Evolutionary conservation across 2,888 invertebrate genomes (phyloP), one percentile per base, ranked within the genome.

Genomic region (Xylota sylvarum): DNA sequence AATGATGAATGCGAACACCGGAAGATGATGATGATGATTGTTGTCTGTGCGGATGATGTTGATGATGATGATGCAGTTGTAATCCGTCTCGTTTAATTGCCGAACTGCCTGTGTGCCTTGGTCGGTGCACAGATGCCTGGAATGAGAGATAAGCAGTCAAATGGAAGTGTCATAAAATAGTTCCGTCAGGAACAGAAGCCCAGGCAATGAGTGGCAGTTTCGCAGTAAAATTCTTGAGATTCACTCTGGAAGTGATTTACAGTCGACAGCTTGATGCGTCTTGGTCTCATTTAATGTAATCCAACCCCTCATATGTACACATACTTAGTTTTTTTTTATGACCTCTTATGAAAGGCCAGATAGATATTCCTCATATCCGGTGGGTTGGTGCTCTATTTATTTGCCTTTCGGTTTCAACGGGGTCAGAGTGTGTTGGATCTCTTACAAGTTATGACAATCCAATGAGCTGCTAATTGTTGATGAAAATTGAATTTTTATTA

Each of bases 111-210:
- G 89, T 89, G 81, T 90, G 91, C 46, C 91, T 89, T 43, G 90
- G 89, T 14, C 90, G 90, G 88, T 91, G 90, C 77, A 91, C 91
- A 43, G 91, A 91, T 58, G 91, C 91, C 91, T 91, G 64, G 6
- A 88, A 88, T 14, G 37, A 55, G 35, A 64, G 23, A 70, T 40
- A 77, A 76, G 67, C 48, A 69, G 52, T 77, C 76, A 62, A 72
- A 76, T 84, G 56, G 73, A 69, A 56, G 62, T 64, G 58, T 43
- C 73, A 73, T 70, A 69, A 73, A 79, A 35, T 62, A 64, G 76
- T 69, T 76, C n/a, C 60, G 23, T 40, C 17, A 27, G 23, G 19
- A 10, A 50, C 64, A 64, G 23, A 43, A 40, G 55, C 4, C 30
- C 35, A 46, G 50, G 73, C 62, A 52, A 32, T n/a, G n/a, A 27